phyloP scores from a whole-genome alignment of 1,140 invertebrate genomes.

The Telenomus remus region DNA sequence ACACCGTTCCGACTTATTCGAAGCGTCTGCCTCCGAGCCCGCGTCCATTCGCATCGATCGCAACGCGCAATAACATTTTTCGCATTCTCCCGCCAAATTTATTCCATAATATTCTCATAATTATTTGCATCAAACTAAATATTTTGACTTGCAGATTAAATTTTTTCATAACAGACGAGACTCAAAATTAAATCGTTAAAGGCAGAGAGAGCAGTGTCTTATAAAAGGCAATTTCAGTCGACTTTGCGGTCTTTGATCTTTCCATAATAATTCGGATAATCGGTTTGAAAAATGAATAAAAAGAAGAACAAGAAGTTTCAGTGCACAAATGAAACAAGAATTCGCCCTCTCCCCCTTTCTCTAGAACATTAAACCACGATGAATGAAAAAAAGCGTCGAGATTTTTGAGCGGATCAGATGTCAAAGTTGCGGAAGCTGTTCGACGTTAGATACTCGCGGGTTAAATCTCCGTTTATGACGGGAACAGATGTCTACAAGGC shows the following conservation, averaged over 20 bases:
- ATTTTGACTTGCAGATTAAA: no score
- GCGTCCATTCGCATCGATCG: no score
- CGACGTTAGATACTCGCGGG: conserved; percentile 48
- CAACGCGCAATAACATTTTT: no score
- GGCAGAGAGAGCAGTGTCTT: no score
- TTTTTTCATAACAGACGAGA: no score
- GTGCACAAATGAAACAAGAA: no score
- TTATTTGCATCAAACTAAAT: no score
- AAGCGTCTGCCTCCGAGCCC: no score
- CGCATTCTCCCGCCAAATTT: no score
- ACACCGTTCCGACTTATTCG: neutral
- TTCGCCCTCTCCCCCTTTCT: neutral
- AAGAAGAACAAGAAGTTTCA: neutral
- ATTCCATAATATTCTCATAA: no score
- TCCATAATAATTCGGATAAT: neutral
- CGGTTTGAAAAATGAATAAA: neutral
- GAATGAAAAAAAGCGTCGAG: conserved; percentile 17
- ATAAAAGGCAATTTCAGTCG: no score
- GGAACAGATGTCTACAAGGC: conserved; percentile 73
- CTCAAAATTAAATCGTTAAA: no score
- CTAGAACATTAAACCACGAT: conserved; percentile 13
- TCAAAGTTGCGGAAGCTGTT: conserved; percentile 47
- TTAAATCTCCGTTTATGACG: conserved; percentile 73
- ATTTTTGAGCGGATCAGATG: conserved; percentile 44
- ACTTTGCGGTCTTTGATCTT: neutral